Evolutionary conservation across 2,797 vertebrate genomes (phyloP).

Genomic region (Anguilla megastoma): DNA sequence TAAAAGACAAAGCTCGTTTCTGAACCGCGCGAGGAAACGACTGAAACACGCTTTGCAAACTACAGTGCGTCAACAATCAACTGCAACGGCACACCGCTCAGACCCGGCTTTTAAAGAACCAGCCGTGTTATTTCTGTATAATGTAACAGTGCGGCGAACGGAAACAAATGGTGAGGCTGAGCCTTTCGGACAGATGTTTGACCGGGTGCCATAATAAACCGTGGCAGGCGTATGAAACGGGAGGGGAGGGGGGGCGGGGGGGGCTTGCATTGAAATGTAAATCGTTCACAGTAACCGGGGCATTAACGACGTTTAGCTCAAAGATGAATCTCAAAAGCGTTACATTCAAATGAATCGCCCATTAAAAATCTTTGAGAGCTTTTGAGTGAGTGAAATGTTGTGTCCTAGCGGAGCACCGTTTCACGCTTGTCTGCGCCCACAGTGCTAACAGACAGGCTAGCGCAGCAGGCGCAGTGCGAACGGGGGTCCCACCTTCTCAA

Average conservation of each 20-base stretch:
- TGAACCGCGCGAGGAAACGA: background rate
- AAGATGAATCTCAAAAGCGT: background rate
- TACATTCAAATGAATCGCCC: background rate
- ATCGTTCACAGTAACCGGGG: background rate
- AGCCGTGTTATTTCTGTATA: background rate
- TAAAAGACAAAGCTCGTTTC: background rate
- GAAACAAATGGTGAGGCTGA: background rate
- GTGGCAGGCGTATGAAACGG: background rate
- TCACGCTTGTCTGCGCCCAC: background rate
- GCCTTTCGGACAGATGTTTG: background rate
- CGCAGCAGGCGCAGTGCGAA: background rate
- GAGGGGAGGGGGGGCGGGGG: background rate
- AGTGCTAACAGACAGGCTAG: too few species aligned
- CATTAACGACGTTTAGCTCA: background rate
- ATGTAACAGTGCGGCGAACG: background rate
- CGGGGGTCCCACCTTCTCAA: conserved; percentile 83
- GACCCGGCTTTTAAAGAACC: background rate
- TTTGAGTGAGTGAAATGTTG: background rate
- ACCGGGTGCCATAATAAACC: background rate
- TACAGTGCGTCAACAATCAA: background rate
- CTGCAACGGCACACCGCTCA: background rate
- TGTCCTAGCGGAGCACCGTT: background rate
- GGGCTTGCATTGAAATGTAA: background rate
- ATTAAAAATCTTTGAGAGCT: background rate
- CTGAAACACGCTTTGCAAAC: background rate